Evolutionary conservation across 2,888 invertebrate species (phyloP).

Genomic region (Ectobius pallidus): DNA sequence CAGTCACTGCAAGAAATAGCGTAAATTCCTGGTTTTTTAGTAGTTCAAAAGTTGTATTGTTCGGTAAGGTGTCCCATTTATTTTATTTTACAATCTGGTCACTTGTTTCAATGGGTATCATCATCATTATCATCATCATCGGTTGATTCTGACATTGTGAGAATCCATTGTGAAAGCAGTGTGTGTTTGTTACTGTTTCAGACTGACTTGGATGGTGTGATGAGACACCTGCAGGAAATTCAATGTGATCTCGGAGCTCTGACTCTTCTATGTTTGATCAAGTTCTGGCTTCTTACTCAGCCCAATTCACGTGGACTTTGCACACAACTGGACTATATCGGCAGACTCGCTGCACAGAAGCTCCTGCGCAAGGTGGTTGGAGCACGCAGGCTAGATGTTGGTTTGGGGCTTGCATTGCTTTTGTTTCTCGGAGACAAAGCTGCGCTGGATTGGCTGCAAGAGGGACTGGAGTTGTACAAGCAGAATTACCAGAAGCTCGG

Average conservation of each 20-base stretch:
- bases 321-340: background rate
- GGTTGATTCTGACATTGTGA: no score
- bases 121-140: no score
- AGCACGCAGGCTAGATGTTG: background rate
- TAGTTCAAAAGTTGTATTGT: no score
- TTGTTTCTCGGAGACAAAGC: background rate
- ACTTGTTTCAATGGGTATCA: no score
- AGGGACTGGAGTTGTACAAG: background rate
- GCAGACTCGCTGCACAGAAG: background rate
- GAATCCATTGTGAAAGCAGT: no score
- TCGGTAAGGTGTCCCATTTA: no score
- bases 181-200: no score
- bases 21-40: no score
- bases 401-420: background rate
- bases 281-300: background rate
- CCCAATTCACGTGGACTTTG: background rate
- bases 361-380: background rate
- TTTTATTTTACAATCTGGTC: no score
- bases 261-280: background rate
- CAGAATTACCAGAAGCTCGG: background rate
- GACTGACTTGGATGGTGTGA: background rate
- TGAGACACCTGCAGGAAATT: background rate
- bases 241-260: background rate
- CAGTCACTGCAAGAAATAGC: no score
- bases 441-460: background rate